Percentiles rank a stretch among this genome's conserved stretches.
phyloP scores from a whole-genome alignment of 2,797 vertebrate genomes.

The Okamejei kenojei region DNA sequence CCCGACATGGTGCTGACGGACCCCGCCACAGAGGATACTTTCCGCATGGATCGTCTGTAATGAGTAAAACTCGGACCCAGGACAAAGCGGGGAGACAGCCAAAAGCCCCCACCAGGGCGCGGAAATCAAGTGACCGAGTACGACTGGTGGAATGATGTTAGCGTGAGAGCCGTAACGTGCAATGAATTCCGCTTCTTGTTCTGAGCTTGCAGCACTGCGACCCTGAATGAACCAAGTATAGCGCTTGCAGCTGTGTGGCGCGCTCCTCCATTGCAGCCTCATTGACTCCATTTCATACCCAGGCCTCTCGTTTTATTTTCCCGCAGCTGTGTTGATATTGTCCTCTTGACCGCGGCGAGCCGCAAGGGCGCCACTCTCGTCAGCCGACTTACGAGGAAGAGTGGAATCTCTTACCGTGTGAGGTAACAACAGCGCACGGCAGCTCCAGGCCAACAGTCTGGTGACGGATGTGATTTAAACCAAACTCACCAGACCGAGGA shows the following conservation, averaged over 20 bases:
- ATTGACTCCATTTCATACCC: slow-evolving; percentile 12
- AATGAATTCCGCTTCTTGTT: slow-evolving; percentile 68
- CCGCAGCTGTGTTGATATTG: background rate
- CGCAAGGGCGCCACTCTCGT: background rate
- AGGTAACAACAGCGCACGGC: background rate
- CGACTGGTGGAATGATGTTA: slow-evolving; percentile 22
- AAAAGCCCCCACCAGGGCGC: slow-evolving; percentile 44
- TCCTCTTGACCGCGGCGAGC: background rate
- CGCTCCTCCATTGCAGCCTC: slow-evolving; percentile 52
- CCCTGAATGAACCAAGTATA: slow-evolving; percentile 61
- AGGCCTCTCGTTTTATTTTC: slow-evolving; percentile 26
- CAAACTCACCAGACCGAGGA: background rate
- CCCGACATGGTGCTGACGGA: slow-evolving; percentile 96
- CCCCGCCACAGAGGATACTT: slow-evolving; percentile 95
- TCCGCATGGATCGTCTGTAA: slow-evolving; percentile 97
- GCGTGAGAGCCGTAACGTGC: slow-evolving; percentile 48
- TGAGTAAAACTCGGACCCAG: slow-evolving; percentile 40
- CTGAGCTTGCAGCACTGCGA: slow-evolving; percentile 68
- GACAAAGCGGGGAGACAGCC: slow-evolving; percentile 47
- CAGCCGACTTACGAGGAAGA: background rate
- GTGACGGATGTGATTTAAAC: background rate
- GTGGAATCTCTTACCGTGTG: background rate
- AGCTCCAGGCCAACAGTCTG: background rate
- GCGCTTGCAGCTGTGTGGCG: slow-evolving; percentile 50
- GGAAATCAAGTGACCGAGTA: slow-evolving; percentile 6